Evolutionary conservation across 2,113 vertebrate genomes (phyloP), one percentile per base, ranked within the genome.

Genomic region (Anoplopoma fimbria): DNA sequence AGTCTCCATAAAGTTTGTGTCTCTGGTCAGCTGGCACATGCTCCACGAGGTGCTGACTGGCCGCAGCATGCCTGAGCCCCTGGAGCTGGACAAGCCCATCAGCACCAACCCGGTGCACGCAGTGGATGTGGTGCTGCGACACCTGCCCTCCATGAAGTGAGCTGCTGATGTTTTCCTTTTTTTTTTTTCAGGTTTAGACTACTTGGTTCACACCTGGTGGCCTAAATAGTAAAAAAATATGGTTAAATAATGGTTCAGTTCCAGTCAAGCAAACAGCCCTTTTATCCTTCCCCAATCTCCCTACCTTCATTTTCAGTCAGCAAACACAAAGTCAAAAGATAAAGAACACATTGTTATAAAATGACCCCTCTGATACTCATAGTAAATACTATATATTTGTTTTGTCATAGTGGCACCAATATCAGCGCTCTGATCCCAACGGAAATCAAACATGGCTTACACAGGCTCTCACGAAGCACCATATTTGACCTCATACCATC

Each of bases 131-230:
- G 98, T 99, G 91, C 97, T 99, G 92, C 95, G 98, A 94, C 98
- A 99, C 95, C 96, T 99, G 63, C 98, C 98, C 88, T 99, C 98
- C 88, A 99, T 99, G 98, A 99, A 99, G 98, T 99, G 94, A 96
- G 98, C 89, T 10, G 1, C 40, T 62, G 12, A 4, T 13, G n/a
- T 3, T 67, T 77, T 69, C 45, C 1, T 40, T 34, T 19, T 4
- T 40, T 8, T 17, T 49, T 49, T 49, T 49, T 4, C 19, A 72
- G 29, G 27, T 6, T 64, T 3, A 45, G 12, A 61, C 15, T n/a
- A 27, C 8, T 27, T 23, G 7, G 4, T 63, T 78, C 15, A 34
- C 4, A 27, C n/a, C 34, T 63, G 6, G 9, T 19, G 19, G 45
- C 15, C 36, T 29, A 13, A 38, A 12, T 58, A 57, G n/a, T n/a